A percentile compares a stretch with the other conserved stretches of the same genome.
Evolutionary conservation across 2,797 vertebrate species (phyloP).

Genomic region (Tamandua tetradactyla): DNA sequence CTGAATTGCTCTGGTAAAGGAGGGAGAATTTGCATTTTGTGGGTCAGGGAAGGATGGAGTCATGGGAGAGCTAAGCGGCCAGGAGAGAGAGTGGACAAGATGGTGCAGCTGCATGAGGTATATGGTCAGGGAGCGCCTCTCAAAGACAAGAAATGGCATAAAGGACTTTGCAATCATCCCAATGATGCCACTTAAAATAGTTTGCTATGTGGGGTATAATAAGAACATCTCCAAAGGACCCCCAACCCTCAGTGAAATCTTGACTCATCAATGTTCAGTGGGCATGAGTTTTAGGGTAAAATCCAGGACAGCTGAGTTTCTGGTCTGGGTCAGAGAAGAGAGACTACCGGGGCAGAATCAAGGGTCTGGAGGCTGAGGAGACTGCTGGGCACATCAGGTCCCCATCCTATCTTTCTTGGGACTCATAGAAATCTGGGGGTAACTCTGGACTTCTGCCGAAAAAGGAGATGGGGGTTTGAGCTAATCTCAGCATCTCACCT

Average conservation of each 20-base stretch:
- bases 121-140: background rate
- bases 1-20: background rate
- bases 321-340: background rate
- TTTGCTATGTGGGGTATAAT: background rate
- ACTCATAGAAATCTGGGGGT: background rate
- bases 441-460: background rate
- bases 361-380: background rate
- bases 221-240: background rate
- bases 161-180: background rate
- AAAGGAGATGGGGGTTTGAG: background rate
- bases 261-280: background rate
- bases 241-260: background rate
- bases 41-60: background rate
- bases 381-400: background rate
- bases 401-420: background rate
- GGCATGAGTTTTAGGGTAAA: background rate
- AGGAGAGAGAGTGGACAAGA: background rate
- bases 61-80: background rate
- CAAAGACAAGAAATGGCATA: background rate
- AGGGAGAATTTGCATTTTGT: background rate
- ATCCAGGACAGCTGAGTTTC: background rate
- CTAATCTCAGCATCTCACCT: background rate
- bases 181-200: background rate
- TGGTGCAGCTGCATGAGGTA: background rate
- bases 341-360: background rate